phyloP scores from a whole-genome alignment of 2,888 invertebrate species.

The Dolichopus griseipennis region DNA sequence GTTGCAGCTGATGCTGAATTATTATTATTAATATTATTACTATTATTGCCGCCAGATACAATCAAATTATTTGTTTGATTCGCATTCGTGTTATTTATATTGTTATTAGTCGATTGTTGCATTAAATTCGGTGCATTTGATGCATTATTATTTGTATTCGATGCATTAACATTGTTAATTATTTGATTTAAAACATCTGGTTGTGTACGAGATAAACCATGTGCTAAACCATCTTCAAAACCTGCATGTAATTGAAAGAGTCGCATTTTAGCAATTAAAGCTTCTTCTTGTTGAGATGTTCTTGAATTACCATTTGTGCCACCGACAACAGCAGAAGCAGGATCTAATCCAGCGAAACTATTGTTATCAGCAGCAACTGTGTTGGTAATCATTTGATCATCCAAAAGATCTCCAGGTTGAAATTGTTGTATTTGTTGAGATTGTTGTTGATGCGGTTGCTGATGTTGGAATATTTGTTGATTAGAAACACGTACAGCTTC shows the following conservation, averaged over 20 bases:
- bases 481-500: conserved; percentile 50
- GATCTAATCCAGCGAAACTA: conserved; percentile 36
- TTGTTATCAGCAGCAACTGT: conserved; percentile 29
- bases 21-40: background rate
- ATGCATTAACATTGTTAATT: conserved; percentile 24
- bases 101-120: conserved; percentile 2
- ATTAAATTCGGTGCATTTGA: conserved; percentile 9
- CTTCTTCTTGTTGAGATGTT: conserved; percentile 37
- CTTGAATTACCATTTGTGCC: conserved; percentile 28
- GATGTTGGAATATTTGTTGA: conserved; percentile 45
- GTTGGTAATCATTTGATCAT: conserved; percentile 34
- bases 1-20: conserved; percentile 19
- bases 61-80: conserved; percentile 14
- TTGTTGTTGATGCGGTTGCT: conserved; percentile 29
- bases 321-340: conserved; percentile 17
- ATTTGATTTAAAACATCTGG: conserved; percentile 26
- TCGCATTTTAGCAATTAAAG: conserved; percentile 41
- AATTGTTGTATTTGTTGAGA: conserved; percentile 20
- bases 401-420: conserved; percentile 32
- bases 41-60: background rate
- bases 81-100: conserved; percentile 14
- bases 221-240: conserved; percentile 37
- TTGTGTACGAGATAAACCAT: conserved; percentile 26
- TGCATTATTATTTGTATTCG: conserved; percentile 15
- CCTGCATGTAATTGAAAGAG: conserved; percentile 42